Conservation (phyloP, 2,797 vertebrate species). For the Silurus lanzhouensis region DNA sequence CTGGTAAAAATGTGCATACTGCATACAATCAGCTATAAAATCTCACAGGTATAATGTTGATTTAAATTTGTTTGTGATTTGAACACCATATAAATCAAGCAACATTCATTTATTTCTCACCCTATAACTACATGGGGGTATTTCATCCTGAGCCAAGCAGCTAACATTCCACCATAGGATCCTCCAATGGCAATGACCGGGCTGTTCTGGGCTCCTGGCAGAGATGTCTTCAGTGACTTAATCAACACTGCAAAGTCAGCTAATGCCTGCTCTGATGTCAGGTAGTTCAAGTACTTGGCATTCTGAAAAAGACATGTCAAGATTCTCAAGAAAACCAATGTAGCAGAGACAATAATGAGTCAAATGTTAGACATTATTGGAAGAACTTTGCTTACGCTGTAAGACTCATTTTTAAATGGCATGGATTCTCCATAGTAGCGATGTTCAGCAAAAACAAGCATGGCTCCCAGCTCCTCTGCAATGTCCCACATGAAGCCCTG, state of each 20-base stretch:
- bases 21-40: neutral
- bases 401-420: constrained; percentile 89
- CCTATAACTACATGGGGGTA: constrained; percentile 88
- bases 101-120: constrained; percentile 70
- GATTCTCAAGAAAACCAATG: neutral
- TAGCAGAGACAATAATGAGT: neutral
- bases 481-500: constrained; percentile 98
- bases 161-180: constrained; percentile 94
- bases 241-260: constrained; percentile 91
- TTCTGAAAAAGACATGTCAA: constrained; percentile 72
- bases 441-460: constrained; percentile 97
- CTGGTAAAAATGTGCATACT: neutral
- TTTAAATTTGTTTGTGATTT: neutral
- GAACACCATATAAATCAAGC: neutral
- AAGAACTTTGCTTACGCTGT: constrained; percentile 75
- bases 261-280: constrained; percentile 93
- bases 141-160: constrained; percentile 98
- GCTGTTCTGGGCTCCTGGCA: constrained; percentile 77
- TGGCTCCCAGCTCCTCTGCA: constrained; percentile 86
- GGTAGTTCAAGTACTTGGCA: constrained; percentile 87
- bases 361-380: neutral
- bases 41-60: neutral
- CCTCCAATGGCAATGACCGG: constrained; percentile 90
- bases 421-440: constrained; percentile 95
- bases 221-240: constrained; percentile 74